Base-by-base conservation (phyloP, 2,797 vertebrate species). In the Phrynocephalus vlangalii region DNA sequence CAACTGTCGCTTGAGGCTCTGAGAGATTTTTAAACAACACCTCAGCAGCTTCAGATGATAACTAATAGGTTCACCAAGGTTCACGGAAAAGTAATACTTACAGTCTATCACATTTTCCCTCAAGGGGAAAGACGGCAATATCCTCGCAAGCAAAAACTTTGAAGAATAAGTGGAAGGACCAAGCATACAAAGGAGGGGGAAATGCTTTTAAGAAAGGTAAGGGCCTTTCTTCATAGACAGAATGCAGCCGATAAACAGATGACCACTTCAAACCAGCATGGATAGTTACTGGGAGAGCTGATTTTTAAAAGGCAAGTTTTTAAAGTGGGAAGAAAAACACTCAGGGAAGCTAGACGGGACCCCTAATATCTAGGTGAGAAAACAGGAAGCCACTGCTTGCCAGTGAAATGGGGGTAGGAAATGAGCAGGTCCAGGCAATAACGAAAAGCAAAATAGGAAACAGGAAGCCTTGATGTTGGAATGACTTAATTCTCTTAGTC, bases 391-490 rank as follows among this genome's bases (percentile, higher is more conserved):
- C 79, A 26, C 0, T 86, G 68, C 76, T 84, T 68, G 71, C 67
- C 84, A 84, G 24, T 2, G 68, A 48, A 56, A 88, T 86, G 18
- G 73, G 76, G 26, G 30, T 82, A 77, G 89, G 86, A 87, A 90
- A 68, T 66, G 33, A 75, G 88, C 85, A 91, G 66, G 68, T 82
- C 92, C 86, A 68, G 82, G 67, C 84, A 73, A 24, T 76, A 83
- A 73, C 15, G 67, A 68, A 30, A 85, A 48, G 22, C 77, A 76
- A 80, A 85, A 88, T 67, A 83, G 81, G 88, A 91, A 91, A 86
- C 86, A 82, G 77, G 88, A 91, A 89, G 89, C 88, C 52, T 77
- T 6, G 81, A 92, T 28, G 86, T 87, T 63, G 33, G 90, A 91
- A 66, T 70, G 91, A 79, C 63, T 81, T 84, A 60, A 89, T 89